phyloP scores from a whole-genome alignment of 2,888 invertebrate species.

The Hedya salicella region DNA sequence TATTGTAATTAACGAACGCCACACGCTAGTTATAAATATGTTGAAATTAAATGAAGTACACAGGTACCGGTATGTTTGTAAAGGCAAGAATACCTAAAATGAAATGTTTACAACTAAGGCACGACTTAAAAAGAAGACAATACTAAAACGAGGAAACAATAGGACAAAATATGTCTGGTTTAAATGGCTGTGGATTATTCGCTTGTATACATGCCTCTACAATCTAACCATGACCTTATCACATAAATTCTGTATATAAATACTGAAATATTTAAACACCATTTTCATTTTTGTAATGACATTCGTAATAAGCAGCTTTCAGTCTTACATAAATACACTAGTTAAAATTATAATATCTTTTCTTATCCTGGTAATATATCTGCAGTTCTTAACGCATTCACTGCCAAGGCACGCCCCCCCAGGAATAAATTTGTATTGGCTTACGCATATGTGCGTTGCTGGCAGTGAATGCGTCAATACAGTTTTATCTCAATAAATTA shows the following conservation, averaged over 20 bases:
- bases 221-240: conserved; percentile 1
- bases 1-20: conserved; percentile 21
- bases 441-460: too few relatives aligned
- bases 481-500: conserved; percentile 1
- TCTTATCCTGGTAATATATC: neutral
- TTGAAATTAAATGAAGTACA: conserved; percentile 10
- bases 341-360: conserved; percentile 31
- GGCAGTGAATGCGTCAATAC: too few relatives aligned
- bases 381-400: too few relatives aligned
- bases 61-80: neutral
- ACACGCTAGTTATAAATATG: conserved; percentile 11
- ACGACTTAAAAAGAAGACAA: too few relatives aligned
- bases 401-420: too few relatives aligned
- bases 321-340: conserved; percentile 50
- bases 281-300: conserved; percentile 19
- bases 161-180: too few relatives aligned
- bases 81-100: neutral
- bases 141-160: too few relatives aligned
- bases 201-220: neutral
- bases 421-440: too few relatives aligned
- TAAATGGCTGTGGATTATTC: too few relatives aligned
- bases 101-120: too few relatives aligned
- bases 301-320: conserved; percentile 43
- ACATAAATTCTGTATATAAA: conserved; percentile 22
- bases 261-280: conserved; percentile 29